These are phyloP conservation scores for Ceratosolen fusciceps DNA, from an alignment of 1,140 invertebrate genomes.

Conservation along the genomic window DNA sequence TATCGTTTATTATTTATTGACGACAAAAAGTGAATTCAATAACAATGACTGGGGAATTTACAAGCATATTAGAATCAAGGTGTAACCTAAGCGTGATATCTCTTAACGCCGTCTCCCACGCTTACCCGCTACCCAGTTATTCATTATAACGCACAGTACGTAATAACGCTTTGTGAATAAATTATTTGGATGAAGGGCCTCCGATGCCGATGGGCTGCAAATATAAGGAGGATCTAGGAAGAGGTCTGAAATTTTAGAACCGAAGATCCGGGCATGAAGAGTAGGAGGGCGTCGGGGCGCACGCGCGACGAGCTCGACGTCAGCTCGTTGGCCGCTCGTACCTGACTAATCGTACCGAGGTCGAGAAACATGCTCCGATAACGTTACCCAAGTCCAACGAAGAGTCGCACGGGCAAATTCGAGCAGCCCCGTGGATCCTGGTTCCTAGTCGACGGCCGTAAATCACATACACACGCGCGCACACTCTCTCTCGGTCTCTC, in stretches of 20 bases:
- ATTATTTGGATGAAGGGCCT: no score
- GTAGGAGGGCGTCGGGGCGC: neutral
- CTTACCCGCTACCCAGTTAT: no score
- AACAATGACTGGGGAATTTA: neutral
- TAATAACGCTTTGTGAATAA: no score
- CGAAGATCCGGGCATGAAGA: no score
- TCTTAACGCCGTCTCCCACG: neutral
- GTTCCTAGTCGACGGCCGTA: no score
- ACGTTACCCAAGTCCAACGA: neutral
- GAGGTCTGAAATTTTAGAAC: no score
- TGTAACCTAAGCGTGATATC: neutral
- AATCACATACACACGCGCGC: no score
- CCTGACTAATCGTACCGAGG: slow-evolving; percentile 9
- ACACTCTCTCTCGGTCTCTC: no score
- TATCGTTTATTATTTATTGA: neutral
- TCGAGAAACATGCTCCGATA: neutral
- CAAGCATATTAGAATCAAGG: neutral
- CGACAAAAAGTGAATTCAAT: slow-evolving; percentile 6
- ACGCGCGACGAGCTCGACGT: neutral
- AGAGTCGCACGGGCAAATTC: neutral
- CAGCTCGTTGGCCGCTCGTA: neutral
- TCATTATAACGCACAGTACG: no score
- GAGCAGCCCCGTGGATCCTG: no score
- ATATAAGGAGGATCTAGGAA: no score
- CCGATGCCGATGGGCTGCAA: no score